phyloP scores from a whole-genome alignment of 2,797 vertebrate species.

The Tragopan temminckii region DNA sequence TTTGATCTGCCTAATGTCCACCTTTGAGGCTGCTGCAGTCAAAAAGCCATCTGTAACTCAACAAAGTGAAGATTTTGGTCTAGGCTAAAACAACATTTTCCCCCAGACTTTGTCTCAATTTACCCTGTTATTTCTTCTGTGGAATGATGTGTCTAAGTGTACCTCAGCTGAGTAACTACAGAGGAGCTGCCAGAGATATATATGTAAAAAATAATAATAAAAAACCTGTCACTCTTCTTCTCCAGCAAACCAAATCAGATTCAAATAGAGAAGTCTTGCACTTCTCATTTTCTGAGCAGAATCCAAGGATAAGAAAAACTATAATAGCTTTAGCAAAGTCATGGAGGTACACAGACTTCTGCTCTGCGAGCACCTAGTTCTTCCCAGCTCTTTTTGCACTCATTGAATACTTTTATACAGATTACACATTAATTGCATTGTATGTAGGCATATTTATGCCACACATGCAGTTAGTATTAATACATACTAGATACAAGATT shows the following conservation, averaged over 20 bases:
- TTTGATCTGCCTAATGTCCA: neutral
- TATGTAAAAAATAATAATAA: neutral
- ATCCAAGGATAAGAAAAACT: neutral
- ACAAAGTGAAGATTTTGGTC: constrained; percentile 9
- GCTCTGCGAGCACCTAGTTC: neutral
- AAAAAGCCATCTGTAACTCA: neutral
- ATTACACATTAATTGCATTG: neutral
- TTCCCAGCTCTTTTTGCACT: neutral
- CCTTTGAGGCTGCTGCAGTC: neutral
- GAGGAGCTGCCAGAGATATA: neutral
- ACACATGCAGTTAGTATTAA: neutral
- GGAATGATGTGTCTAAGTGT: neutral
- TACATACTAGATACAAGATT: neutral
- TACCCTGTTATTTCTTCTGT: neutral
- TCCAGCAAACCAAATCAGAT: neutral
- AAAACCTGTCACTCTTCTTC: neutral
- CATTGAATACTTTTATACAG: neutral
- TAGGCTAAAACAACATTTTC: neutral
- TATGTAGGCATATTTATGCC: neutral
- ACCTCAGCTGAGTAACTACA: neutral
- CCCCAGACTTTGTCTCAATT: neutral
- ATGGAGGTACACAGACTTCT: neutral
- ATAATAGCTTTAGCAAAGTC: neutral
- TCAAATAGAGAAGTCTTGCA: neutral
- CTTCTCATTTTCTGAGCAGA: neutral